Base-by-base conservation (phyloP, 2,113 vertebrate genomes). In the Pyxicephalus adspersus region DNA sequence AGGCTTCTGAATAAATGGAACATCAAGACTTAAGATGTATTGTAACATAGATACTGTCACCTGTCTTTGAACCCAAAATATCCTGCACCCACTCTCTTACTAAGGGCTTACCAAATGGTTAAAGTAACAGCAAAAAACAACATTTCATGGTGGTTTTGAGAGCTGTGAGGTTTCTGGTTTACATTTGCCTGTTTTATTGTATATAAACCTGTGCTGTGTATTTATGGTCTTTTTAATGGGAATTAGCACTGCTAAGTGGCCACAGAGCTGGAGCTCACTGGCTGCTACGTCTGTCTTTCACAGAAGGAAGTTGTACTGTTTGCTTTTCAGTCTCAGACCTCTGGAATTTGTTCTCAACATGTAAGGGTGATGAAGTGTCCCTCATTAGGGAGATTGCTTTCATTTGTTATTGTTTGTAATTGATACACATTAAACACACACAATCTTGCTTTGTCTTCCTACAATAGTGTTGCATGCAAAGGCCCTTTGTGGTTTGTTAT, bases 201-300 rank as follows among this genome's bases (percentile, higher is more conserved):
- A 88, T 86, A 84, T 81, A 88, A 84, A 86, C 91, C 90, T 90
- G 83, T 83, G 34, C 88, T 84, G 81, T 80, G 88, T 90, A 86
- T 86, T 92, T 86, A 70, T 89, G 84, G 82, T 80, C 88, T 90
- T 86, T 86, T 92, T 91, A 92, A 91, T 89, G 90, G 91, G 87
- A 92, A 87, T 89, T 90, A 90, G 64, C 89, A 87, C 82, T 90
- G 89, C 87, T 58, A 90, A 89, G 86, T 88, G 79, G 82, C 89
- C 85, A 87, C 85, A 83, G 82, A 89, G 81, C 89, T 88, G 34
- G 19, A 26, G 57, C 68, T 64, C 60, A 74, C 70, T 86, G 86
- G 88, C 85, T 81, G 87, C 89, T 84, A 74, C 82, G 80, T 90
- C 90, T 85, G 87, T 82, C 0, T 0, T 85, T 86, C 88, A 86